Evolutionary conservation across 2,113 vertebrate species (phyloP).

Genomic region (Trochalopteron elliotii): DNA sequence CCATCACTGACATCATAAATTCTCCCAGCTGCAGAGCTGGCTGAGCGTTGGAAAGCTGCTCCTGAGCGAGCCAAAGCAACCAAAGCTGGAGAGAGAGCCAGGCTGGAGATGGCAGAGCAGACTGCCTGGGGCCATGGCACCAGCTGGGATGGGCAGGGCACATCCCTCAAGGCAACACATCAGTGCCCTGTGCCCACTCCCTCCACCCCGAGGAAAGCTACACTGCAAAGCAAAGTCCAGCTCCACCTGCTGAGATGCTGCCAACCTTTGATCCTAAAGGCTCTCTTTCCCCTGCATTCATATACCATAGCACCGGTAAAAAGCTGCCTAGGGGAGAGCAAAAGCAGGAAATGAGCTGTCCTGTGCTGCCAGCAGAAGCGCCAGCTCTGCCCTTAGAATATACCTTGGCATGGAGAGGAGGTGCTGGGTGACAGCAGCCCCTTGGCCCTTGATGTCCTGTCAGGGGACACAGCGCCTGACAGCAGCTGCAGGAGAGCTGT

Average conservation of each 20-base stretch:
- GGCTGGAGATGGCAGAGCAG: not conserved
- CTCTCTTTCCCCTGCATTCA: not conserved
- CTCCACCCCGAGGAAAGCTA: rapidly evolving
- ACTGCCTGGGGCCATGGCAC: not conserved
- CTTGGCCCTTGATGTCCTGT: rapidly evolving
- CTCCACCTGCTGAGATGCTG: not conserved
- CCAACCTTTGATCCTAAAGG: not conserved
- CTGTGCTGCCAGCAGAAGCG: not conserved
- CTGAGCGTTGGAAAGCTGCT: not conserved
- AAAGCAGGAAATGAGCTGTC: not conserved
- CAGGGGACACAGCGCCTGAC: not conserved
- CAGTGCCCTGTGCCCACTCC: rapidly evolving
- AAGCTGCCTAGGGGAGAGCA: not conserved
- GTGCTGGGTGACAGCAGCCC: not conserved
- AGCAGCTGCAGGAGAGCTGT: not conserved
- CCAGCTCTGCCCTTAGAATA: not conserved
- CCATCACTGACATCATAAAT: not conserved
- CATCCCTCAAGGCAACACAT: not conserved
- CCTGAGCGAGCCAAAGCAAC: not conserved
- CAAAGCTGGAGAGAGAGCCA: not conserved
- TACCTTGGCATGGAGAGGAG: rapidly evolving
- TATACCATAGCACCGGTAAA: rapidly evolving
- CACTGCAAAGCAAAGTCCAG: constrained; percentile 6
- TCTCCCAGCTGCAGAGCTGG: not conserved
- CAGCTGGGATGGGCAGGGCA: not conserved